Evolutionary conservation across 2,113 vertebrate species (phyloP), one percentile per base, ranked within the genome.

Genomic region (Bufo bufo): DNA sequence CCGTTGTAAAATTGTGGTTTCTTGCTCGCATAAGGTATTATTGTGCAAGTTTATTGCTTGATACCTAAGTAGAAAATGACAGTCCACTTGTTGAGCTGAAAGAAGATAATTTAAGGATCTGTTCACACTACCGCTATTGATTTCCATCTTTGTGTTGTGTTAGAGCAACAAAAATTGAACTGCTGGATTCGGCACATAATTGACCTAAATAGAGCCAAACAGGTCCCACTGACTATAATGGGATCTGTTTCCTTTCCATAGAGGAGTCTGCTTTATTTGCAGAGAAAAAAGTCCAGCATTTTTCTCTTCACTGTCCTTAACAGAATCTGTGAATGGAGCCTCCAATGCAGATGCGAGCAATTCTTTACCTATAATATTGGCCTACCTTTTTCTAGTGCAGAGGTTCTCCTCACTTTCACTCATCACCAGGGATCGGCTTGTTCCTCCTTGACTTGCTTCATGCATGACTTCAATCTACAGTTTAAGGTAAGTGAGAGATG

Each of bases 401-500:
- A 97, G 93, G 81, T 95, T 96, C 92, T 97, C 95, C 83, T 96
- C 96, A 0, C 95, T 95, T 89, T 96, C 95, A 19, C 92, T 95
- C 89, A 94, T 94, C 80, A 96, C 92, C 33, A 94, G 89, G 33
- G 95, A 89, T 79, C 95, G 94, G 86, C 94, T 97, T 61, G 96
- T 95, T 1, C 95, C 95, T 84, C 95, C 95, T 90, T 96, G 96
- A 85, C 96, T 96, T 50, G 94, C 96, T 93, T 97, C 97, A 56
- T 96, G 96, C 96, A 96, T 96, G 85, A 98, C 97, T 93, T 98
- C 97, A 90, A 97, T 97, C 97, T 99, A 87, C 77, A 90, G 16
- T 85, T 20, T 90, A 88, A 91, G 13, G 6, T 4, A 52, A 69
- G 50, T 66, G 8, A 4, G 13, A 52, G 20, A 69, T 63, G 50